phyloP scores from a whole-genome alignment of 1,140 invertebrate species.

The Rhizoglyphus robini region DNA sequence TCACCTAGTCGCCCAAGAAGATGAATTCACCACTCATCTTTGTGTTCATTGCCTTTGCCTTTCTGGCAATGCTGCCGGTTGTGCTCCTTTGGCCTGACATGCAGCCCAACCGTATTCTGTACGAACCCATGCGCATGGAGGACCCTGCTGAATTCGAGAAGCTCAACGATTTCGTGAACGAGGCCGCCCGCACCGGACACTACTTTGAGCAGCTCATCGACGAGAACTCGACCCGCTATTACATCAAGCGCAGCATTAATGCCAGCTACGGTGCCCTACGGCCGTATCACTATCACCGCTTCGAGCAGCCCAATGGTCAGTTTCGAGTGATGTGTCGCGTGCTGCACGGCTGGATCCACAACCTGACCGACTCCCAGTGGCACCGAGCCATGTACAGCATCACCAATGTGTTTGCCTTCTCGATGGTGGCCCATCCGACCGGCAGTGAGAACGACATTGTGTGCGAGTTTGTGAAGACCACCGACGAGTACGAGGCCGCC shows the following conservation, averaged over 20 bases:
- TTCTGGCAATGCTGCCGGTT: too few species aligned
- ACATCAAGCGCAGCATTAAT: background rate
- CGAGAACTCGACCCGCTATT: background rate
- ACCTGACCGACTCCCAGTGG: background rate
- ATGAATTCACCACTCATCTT: background rate
- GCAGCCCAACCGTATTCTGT: too few species aligned
- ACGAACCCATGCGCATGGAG: too few species aligned
- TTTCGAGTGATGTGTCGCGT: background rate
- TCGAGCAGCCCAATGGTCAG: background rate
- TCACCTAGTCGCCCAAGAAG: background rate
- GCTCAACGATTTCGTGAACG: too few species aligned
- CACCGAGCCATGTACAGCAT: background rate
- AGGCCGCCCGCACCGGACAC: too few species aligned
- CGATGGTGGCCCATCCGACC: too few species aligned
- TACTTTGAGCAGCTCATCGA: background rate
- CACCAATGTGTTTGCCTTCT: background rate
- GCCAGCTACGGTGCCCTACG: background rate
- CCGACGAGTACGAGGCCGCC: too few species aligned
- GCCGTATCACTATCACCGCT: background rate
- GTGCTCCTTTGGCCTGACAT: too few species aligned
- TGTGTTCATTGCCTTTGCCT: too few species aligned
- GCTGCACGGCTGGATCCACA: background rate
- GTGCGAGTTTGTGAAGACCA: too few species aligned
- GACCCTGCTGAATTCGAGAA: too few species aligned
- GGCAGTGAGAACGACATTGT: too few species aligned